Percentiles rank a stretch among this genome's conserved stretches.
Evolutionary conservation across 2,888 invertebrate species (phyloP).

Genomic region (Pogonocherus hispidulus): DNA sequence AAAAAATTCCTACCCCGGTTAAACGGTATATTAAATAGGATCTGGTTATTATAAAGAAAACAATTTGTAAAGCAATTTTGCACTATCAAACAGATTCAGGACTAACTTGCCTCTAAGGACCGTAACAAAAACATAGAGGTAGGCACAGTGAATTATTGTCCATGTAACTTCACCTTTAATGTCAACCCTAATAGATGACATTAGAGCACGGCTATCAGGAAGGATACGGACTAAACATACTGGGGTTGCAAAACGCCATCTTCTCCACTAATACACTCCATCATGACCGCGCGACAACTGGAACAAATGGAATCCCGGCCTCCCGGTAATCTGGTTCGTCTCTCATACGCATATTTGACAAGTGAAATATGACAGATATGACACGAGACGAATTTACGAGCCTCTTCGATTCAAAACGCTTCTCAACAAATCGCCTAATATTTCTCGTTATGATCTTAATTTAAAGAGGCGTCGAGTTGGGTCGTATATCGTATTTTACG

Average conservation of each 20-base stretch:
- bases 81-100: too few species aligned
- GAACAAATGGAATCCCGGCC: conserved; percentile 64
- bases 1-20: too few species aligned
- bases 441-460: conserved; percentile 17
- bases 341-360: conserved; percentile 61
- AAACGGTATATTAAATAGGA: too few species aligned
- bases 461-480: conserved; percentile 16
- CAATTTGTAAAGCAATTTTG: too few species aligned
- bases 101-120: too few species aligned
- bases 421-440: conserved; percentile 26
- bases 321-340: conserved; percentile 52
- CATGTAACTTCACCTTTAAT: conserved; percentile 23
- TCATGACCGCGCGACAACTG: conserved; percentile 62
- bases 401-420: not conserved
- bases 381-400: conserved; percentile 53
- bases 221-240: conserved; percentile 11
- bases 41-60: too few species aligned
- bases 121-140: conserved; percentile 9
- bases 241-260: conserved; percentile 6
- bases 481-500: not conserved
- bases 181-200: conserved; percentile 29
- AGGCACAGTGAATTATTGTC: conserved; percentile 23
- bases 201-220: conserved; percentile 20
- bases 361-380: conserved; percentile 57
- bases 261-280: conserved; percentile 50